Base-by-base conservation (phyloP, 2,113 vertebrate species). In the Nanger granti region DNA sequence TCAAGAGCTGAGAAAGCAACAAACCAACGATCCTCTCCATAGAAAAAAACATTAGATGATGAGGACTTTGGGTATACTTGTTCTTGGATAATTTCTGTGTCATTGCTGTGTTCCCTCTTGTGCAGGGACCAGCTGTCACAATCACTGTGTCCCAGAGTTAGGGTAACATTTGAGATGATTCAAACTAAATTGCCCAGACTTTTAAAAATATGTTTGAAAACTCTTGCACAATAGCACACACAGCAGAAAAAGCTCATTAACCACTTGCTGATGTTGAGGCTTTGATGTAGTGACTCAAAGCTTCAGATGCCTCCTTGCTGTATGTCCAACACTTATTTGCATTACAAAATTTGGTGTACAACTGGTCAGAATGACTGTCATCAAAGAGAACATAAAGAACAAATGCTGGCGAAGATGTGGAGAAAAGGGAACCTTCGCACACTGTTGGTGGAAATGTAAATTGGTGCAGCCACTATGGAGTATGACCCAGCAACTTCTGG, bases 141-240 rank as follows among this genome's bases (percentile, higher is more conserved):
- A 96, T 91, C 64, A 94, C 94, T 28, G 11, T 44, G 5, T 66
- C 54, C 69, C 83, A 8, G 37, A 86, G 91, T 69, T 31, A 92
- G 91, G 86, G 49, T 76, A 91, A 80, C 88, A 88, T 84, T 41
- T 73, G 13, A 69, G 91, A 96, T 91, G 93, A 97, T 82, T 93
- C 54, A 54, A 93, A 95, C 37, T 49, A 96, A 97, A 92, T 7
- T 57, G 54, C 44, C 86, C 54, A 52, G 66, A 73, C 62, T 85
- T 88, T 89, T 4, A 14, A 89, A 92, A 96, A 91, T 4, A 1
- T 49, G 8, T 73, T 91, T 92, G 66, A 95, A 87, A 97, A 89
- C n/a, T 92, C 49, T 90, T 73, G 18, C 31, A 54, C 94, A 76
- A 28, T 17, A 88, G 94, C 85, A 91, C 34, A 89, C 59, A 52